phyloP scores from a whole-genome alignment of 2,888 invertebrate species.

The Lepidocyrtoides sp. region DNA sequence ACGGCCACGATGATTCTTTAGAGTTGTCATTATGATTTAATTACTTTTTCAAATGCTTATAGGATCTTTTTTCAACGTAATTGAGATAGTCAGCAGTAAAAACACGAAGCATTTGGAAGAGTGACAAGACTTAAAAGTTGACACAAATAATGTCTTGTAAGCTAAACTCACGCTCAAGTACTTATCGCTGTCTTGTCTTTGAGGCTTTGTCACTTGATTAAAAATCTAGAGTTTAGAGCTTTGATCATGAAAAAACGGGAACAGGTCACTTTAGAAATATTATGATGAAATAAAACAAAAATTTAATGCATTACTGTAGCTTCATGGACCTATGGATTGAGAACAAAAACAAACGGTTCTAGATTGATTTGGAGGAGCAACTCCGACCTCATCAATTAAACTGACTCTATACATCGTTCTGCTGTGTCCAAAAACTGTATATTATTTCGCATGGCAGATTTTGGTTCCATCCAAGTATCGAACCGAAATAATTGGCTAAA shows the following conservation, averaged over 20 bases:
- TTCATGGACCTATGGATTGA: too few species aligned
- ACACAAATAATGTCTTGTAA: too few species aligned
- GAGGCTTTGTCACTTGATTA: too few species aligned
- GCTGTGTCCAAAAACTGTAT: background rate
- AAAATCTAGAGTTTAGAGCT: too few species aligned
- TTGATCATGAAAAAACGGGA: constrained; percentile 22
- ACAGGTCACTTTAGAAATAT: too few species aligned
- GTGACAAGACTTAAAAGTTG: too few species aligned
- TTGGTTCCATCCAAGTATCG: background rate
- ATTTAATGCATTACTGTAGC: too few species aligned
- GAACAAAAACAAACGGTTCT: background rate
- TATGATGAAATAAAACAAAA: too few species aligned
- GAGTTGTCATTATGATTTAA: background rate
- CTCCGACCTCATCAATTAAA: constrained; percentile 34
- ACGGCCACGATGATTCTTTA: background rate
- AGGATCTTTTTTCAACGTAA: background rate
- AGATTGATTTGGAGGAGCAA: constrained; percentile 30
- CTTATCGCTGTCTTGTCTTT: too few species aligned
- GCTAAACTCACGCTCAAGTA: too few species aligned
- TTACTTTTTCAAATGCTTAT: background rate
- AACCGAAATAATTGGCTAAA: constrained; percentile 3
- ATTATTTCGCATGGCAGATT: background rate
- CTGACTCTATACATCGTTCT: background rate
- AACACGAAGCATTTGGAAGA: constrained; percentile 5
- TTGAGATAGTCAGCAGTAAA: background rate